Conservation (phyloP, 2,113 vertebrate species). For the Corydoras sp. region DNA sequence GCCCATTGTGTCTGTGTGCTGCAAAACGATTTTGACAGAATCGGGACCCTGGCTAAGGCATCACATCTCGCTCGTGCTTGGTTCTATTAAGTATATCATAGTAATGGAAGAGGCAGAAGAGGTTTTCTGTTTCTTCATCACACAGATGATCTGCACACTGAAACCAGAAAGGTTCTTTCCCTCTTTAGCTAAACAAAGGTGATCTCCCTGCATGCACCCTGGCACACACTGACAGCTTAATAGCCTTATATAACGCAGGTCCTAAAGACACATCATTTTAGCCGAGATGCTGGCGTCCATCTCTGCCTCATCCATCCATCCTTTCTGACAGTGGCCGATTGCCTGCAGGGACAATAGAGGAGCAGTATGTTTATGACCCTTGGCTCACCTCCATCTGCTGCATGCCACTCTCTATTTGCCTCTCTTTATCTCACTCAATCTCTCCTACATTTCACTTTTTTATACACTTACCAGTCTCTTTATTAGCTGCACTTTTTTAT, state of each 20-base stretch:
- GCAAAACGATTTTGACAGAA: constrained; percentile 38
- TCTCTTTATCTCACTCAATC: constrained; percentile 14
- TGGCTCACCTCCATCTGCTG: constrained; percentile 37
- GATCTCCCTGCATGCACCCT: constrained; percentile 29
- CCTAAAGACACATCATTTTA: constrained; percentile 46
- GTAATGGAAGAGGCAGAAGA: constrained; percentile 11
- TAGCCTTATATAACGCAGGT: constrained; percentile 42
- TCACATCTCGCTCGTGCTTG: constrained; percentile 13
- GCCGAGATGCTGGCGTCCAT: constrained; percentile 36
- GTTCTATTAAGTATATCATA: constrained; percentile 29
- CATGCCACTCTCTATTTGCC: constrained; percentile 10
- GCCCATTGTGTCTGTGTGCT: constrained; percentile 27
- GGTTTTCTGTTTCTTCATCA: neutral
- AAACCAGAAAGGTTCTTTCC: constrained; percentile 25
- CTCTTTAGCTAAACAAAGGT: constrained; percentile 43
- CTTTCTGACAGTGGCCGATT: constrained; percentile 37
- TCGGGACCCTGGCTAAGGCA: constrained; percentile 23
- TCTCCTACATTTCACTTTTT: neutral
- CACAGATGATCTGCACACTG: constrained; percentile 1
- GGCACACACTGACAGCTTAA: constrained; percentile 43
- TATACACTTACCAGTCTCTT: neutral
- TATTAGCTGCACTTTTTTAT: no score
- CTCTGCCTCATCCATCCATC: constrained; percentile 40
- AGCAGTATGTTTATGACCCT: constrained; percentile 35
- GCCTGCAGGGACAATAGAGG: constrained; percentile 36